Percentiles rank a stretch among this genome's conserved stretches.
Conservation (phyloP, 2,113 vertebrate species). For the Diadophis punctatus region DNA sequence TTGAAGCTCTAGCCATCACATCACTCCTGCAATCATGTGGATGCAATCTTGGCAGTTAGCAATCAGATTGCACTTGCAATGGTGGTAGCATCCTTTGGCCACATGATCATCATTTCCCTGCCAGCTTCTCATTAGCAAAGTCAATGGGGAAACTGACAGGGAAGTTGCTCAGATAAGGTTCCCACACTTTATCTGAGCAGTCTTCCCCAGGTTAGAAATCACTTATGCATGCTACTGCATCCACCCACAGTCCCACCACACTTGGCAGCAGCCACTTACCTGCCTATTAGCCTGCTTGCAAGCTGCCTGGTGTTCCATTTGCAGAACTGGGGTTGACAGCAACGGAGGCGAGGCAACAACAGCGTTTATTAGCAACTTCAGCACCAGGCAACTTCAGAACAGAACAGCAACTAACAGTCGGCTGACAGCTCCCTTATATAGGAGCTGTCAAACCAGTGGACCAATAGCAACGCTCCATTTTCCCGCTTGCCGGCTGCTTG, state of each 20-base stretch:
- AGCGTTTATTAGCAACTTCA: too few species aligned
- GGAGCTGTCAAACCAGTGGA: too few species aligned
- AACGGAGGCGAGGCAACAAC: too few species aligned
- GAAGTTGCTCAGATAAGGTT: not conserved
- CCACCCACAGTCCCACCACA: too few species aligned
- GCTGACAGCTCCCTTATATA: too few species aligned
- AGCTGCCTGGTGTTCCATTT: too few species aligned
- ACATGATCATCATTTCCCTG: not conserved
- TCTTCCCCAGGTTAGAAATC: not conserved
- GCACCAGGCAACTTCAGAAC: too few species aligned
- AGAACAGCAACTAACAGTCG: too few species aligned
- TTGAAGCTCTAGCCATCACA: not conserved
- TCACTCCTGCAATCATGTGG: not conserved
- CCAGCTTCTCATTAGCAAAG: not conserved
- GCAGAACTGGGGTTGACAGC: too few species aligned
- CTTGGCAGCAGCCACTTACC: not conserved
- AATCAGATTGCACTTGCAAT: not conserved
- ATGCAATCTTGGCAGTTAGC: not conserved
- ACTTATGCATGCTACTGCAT: not conserved
- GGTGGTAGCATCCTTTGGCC: not conserved
- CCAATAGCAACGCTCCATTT: too few species aligned
- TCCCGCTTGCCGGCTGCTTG: too few species aligned
- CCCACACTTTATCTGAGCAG: not conserved
- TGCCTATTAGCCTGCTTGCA: not conserved
- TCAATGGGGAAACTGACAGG: not conserved